Evolutionary conservation across 2,113 vertebrate species (phyloP), one percentile per base, ranked within the genome.

Genomic region (Calyptommatus sinebrachiatus): DNA sequence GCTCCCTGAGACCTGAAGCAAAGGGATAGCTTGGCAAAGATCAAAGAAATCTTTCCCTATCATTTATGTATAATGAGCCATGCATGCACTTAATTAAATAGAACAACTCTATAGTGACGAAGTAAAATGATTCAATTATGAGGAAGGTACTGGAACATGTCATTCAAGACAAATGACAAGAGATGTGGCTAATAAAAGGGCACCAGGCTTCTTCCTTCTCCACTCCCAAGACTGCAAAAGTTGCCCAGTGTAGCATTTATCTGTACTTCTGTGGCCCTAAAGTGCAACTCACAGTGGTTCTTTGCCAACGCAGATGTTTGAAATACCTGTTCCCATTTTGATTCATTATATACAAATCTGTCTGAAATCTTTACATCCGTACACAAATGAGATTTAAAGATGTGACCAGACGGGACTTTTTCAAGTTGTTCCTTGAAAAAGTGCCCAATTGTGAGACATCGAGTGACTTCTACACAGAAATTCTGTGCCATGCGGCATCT

Each of bases 61-160:
- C 71, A 78, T 78, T 78, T 69, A 73, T 45, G 69, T 18, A 72
- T 77, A 76, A 72, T 67, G 62, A 78, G 24, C 48, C 75, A 60
- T 83, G 61, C 50, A n/a, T 21, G 68, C n/a, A 83, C 73, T 78
- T 83, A 83, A 73, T 78, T 78, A 83, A 83, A 73, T 10, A 22
- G 35, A 20, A 21, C 31, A 26, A 26, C 48, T 78, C 50, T 73
- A 66, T 10, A 78, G 9, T 53, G 66, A 63, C 35, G 31, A 45
- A 61, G 3, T 46, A 65, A 60, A 60, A 61, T 61, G 50, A 29
- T 48, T 24, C 78, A 24, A 83, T 67, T 73, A 61, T 68, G 53
- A 73, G 62, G 28, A n/a, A 66, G 48, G 29, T 46, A 67, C 7
- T 60, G 48, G 62, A 83, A 77, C 16, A 20, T 31, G 50, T 68